phyloP scores from a whole-genome alignment of 1,140 invertebrate genomes.

The Lethocerus indicus region DNA sequence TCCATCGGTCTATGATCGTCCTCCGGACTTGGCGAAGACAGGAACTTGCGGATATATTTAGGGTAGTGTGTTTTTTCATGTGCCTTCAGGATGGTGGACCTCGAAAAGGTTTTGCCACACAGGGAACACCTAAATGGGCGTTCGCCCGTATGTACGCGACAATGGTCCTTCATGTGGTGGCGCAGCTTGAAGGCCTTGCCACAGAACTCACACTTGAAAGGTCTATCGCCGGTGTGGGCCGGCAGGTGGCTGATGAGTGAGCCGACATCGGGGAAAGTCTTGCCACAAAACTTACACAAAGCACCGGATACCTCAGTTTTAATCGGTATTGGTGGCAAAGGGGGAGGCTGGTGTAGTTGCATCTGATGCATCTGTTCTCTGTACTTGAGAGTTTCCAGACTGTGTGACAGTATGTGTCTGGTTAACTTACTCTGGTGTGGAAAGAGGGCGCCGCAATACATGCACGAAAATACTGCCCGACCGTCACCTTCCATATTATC shows the following conservation, averaged over 20 bases:
- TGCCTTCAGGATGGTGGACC: constrained; percentile 74
- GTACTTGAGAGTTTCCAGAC: constrained; percentile 68
- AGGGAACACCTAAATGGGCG: constrained; percentile 72
- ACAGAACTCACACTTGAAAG: constrained; percentile 82
- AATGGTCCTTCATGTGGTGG: constrained; percentile 87
- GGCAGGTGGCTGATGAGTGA: constrained; percentile 70
- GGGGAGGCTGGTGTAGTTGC: constrained; percentile 28
- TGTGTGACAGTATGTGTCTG: constrained; percentile 70
- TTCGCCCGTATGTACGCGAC: constrained; percentile 78
- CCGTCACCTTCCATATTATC: constrained; percentile 46
- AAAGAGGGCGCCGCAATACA: constrained; percentile 73
- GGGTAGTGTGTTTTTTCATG: constrained; percentile 85
- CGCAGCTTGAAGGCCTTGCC: constrained; percentile 77
- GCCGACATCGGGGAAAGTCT: constrained; percentile 73
- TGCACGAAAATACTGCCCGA: constrained; percentile 34
- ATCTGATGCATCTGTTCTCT: constrained; percentile 39
- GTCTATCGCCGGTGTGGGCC: constrained; percentile 71
- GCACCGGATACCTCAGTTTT: constrained; percentile 37
- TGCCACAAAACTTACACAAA: constrained; percentile 77
- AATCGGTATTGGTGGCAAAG: constrained; percentile 30
- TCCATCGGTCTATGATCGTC: constrained; percentile 32
- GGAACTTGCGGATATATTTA: constrained; percentile 70
- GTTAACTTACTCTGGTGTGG: constrained; percentile 78
- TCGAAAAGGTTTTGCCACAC: constrained; percentile 77
- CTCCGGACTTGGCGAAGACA: constrained; percentile 66